A percentile compares a stretch with the other conserved stretches of the same genome.
Evolutionary conservation across 1,140 invertebrate genomes (phyloP).

Genomic region (Venustaconcha ellipsiformis): DNA sequence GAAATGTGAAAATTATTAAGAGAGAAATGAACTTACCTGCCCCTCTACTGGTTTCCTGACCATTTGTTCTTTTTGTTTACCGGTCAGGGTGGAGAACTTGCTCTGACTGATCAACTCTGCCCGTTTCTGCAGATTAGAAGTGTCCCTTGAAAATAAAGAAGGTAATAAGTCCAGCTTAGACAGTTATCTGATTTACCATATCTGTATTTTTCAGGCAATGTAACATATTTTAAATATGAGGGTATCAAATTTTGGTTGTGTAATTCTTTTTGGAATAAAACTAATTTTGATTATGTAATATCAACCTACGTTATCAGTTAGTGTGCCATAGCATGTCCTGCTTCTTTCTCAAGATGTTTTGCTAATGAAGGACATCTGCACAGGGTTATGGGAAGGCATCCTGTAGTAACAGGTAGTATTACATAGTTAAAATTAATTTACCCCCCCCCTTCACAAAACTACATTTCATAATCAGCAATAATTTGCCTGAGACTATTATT

Average conservation of each 20-base stretch:
- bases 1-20: neutral
- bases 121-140: constrained; percentile 39
- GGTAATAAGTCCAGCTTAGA: neutral
- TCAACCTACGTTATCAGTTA: too few species aligned
- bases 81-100: constrained; percentile 41
- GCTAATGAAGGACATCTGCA: too few species aligned
- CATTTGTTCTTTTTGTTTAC: constrained; percentile 55
- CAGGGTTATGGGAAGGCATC: too few species aligned
- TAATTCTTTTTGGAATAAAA: too few species aligned
- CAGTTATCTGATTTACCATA: neutral
- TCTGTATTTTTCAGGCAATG: neutral
- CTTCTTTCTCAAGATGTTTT: too few species aligned
- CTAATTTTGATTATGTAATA: too few species aligned
- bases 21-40: constrained; percentile 44
- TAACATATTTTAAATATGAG: neutral
- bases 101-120: constrained; percentile 49
- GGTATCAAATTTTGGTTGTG: neutral
- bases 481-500: too few species aligned
- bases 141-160: constrained; percentile 42
- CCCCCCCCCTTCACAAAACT: too few species aligned
- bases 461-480: too few species aligned
- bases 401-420: too few species aligned
- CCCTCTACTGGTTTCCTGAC: constrained; percentile 53
- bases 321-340: too few species aligned
- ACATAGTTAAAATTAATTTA: too few species aligned